Evolutionary conservation across 64 coral and sea anemone genomes (phyloP), one percentile per base, ranked within the genome.

Genomic region (Porites lutea): DNA sequence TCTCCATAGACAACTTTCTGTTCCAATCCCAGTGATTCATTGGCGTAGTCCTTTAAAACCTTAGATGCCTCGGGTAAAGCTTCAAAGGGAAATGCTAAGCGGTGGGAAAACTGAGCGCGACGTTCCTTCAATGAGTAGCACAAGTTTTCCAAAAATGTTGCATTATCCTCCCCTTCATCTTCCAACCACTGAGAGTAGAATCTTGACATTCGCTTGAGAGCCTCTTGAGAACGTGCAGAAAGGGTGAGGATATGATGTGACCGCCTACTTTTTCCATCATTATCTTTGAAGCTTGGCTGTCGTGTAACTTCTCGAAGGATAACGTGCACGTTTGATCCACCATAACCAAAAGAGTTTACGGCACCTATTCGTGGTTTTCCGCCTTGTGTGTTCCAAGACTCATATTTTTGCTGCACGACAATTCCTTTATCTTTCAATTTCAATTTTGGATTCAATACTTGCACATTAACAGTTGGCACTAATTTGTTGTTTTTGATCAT

Each of bases 381-480:
- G 4, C 76, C 52, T 43, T 49, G 62, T 37, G 65, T 6, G 8
- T 59, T 46, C 94, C 93, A 94, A 46, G 54, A 13, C 46, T 96
- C 94, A 13, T 23, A 18, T 5, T 4, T 67, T 52, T 73, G 58
- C 51, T 96, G 94, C 2, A 96, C 49, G 15, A 78, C 18, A 12
- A 96, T 50, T 18, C 90, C 86, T 72, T 76, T 92, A 18, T 92
- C 78, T 7, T 59, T 13, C 4, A 96, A 65, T 49, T 92, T 89
- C 3, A 96, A 68, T 88, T 92, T 92, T 19, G 94, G 86, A 71
- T 96, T 96, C 19, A 89, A n/a, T 27, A 82, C 69, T 13, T 86
- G 23, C 3, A 96, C 70, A 65, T 96, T 96, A 22, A 92, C 48
- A 21, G 94, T 96, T 77, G 94, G 94, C 50, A 96, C 94, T n/a